Percentiles rank a stretch among this genome's conserved stretches.
Conservation (phyloP, 23 tunicate genomes). For the Clavelina lepadiformis region DNA sequence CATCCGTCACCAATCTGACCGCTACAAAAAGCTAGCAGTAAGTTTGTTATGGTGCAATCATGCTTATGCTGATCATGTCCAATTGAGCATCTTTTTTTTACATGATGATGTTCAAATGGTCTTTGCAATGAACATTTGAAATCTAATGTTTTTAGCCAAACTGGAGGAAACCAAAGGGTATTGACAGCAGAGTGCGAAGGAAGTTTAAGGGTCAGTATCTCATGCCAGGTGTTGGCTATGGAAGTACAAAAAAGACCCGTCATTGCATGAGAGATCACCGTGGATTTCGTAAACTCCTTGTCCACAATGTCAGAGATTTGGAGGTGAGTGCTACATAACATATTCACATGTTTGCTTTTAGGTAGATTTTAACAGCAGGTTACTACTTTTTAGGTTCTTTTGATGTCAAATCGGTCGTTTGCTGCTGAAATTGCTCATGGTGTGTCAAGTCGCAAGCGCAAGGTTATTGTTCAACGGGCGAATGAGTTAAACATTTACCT, state of each 20-base stretch:
- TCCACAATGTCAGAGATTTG: constrained; percentile 86
- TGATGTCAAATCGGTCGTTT: constrained; percentile 95
- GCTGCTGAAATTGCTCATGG: constrained; percentile 98
- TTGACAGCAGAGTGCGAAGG: constrained; percentile 97
- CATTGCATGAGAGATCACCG: constrained; percentile 90
- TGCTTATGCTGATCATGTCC: too few species aligned
- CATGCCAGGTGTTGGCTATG: constrained; percentile 98
- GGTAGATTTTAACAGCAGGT: neutral
- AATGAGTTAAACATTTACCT: constrained; percentile 85
- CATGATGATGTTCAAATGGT: too few species aligned
- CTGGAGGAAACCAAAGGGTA: constrained; percentile 99
- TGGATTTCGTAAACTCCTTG: constrained; percentile 83
- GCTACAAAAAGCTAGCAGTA: constrained; percentile 75
- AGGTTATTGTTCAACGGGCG: constrained; percentile 85
- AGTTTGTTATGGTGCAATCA: too few species aligned
- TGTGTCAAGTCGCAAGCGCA: constrained; percentile 95
- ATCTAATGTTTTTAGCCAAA: constrained; percentile 53
- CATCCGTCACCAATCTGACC: constrained; percentile 92
- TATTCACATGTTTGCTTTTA: neutral
- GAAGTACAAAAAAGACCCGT: constrained; percentile 81
- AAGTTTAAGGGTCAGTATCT: constrained; percentile 94
- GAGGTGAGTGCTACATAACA: constrained; percentile 45
- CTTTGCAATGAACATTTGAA: too few species aligned
- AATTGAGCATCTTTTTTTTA: too few species aligned
- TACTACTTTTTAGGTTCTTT: constrained; percentile 50